A percentile compares a stretch with the other conserved stretches of the same genome.
These are phyloP conservation scores for Cerceris ruficornis DNA, from an alignment of 2,888 invertebrate species.

Conservation along the genomic window DNA sequence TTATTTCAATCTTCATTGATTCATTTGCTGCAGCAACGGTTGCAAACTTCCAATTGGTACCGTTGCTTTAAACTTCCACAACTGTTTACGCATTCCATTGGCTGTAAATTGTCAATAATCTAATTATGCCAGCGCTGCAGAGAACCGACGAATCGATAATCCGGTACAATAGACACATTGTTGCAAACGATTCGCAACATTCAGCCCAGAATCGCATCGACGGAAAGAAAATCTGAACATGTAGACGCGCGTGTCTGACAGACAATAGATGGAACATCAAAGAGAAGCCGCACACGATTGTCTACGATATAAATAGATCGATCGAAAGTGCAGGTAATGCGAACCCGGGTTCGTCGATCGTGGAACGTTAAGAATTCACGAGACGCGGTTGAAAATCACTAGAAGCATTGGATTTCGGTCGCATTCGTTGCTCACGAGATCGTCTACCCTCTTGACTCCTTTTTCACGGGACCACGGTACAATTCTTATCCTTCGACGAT, in stretches of 20 bases:
- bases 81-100: too few relatives aligned
- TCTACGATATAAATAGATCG: slow-evolving; percentile 63
- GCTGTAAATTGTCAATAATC: too few relatives aligned
- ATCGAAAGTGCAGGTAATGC: slow-evolving; percentile 62
- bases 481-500: not conserved
- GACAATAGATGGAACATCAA: slow-evolving; percentile 38
- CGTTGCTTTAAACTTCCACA: too few relatives aligned
- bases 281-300: slow-evolving; percentile 57
- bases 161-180: too few relatives aligned
- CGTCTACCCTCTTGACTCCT: not conserved
- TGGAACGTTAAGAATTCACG: slow-evolving; percentile 54
- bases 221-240: slow-evolving; percentile 48
- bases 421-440: not conserved
- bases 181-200: not conserved
- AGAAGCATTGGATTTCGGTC: not conserved
- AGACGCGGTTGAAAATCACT: slow-evolving; percentile 27
- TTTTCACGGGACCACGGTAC: slow-evolving; percentile 14
- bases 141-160: too few relatives aligned
- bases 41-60: too few relatives aligned
- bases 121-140: too few relatives aligned
- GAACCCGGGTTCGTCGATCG: slow-evolving; percentile 56
- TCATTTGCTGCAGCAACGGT: too few relatives aligned
- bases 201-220: slow-evolving; percentile 40
- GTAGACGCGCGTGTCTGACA: slow-evolving; percentile 1
- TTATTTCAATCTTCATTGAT: too few relatives aligned